Evolutionary conservation across 2,888 invertebrate species (phyloP).

Genomic region (Masnerella sp.): DNA sequence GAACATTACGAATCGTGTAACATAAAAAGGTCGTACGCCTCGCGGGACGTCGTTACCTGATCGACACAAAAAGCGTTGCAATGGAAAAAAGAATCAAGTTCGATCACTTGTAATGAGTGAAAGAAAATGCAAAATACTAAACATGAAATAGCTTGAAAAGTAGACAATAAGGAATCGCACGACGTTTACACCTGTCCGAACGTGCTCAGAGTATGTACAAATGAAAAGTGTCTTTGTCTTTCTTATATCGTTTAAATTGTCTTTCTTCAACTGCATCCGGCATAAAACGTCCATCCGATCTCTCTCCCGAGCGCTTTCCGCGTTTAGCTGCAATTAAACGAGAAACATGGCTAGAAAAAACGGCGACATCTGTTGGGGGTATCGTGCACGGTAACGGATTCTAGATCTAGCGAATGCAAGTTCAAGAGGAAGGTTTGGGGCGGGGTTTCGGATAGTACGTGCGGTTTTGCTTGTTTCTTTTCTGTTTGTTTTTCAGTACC

Average conservation of each 20-base stretch:
- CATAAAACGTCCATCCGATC: constrained; percentile 35
- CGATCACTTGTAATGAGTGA: not conserved
- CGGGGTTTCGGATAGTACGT: constrained; percentile 16
- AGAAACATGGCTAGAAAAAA: constrained; percentile 49
- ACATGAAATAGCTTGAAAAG: too few relatives aligned
- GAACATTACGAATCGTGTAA: constrained; percentile 4
- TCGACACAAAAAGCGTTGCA: too few relatives aligned
- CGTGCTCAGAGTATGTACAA: constrained; percentile 48
- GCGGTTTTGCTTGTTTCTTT: constrained; percentile 9
- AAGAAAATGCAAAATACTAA: not conserved
- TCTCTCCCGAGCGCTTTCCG: constrained; percentile 64
- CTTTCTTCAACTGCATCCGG: constrained; percentile 38
- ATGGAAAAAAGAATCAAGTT: too few relatives aligned
- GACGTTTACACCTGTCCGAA: constrained; percentile 21
- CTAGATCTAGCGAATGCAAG: constrained; percentile 27
- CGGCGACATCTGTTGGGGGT: not conserved
- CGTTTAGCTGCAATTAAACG: constrained; percentile 70
- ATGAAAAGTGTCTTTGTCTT: constrained; percentile 34
- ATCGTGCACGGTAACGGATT: constrained; percentile 24
- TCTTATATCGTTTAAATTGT: constrained; percentile 12
- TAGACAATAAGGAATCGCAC: constrained; percentile 1
- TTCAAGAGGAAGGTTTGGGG: constrained; percentile 11
- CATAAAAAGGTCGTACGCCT: constrained; percentile 18
- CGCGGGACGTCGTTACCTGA: not conserved
- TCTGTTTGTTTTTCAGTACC: constrained; percentile 66